Conservation (phyloP, 1,140 invertebrate species). For the Bicyclus anynana region DNA sequence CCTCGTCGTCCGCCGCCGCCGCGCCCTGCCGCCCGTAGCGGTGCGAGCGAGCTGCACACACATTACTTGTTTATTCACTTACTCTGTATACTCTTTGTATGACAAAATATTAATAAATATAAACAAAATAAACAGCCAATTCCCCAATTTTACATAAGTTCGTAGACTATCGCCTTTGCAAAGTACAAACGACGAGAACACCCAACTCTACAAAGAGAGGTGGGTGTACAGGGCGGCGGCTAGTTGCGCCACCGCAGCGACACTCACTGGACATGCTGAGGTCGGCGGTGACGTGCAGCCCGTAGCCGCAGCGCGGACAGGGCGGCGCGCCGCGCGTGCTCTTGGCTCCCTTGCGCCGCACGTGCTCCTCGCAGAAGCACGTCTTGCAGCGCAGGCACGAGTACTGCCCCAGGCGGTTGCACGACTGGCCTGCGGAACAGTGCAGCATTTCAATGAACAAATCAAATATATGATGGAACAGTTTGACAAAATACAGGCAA, state of each 20-base stretch:
- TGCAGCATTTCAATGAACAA: background rate
- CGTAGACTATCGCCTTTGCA: no score
- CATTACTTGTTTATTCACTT: background rate
- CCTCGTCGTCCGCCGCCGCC: slow-evolving; percentile 77
- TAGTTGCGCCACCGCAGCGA: background rate
- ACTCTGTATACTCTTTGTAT: no score
- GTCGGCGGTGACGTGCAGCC: slow-evolving; percentile 95
- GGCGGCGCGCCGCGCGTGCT: slow-evolving; percentile 84
- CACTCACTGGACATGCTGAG: slow-evolving; percentile 95
- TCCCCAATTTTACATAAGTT: no score
- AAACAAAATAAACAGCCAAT: no score
- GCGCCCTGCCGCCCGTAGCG: slow-evolving; percentile 90
- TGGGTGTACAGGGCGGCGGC: no score
- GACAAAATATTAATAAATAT: no score
- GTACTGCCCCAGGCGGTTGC: slow-evolving; percentile 95
- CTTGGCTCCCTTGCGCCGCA: slow-evolving; percentile 79
- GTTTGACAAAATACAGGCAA: no score
- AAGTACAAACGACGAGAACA: no score
- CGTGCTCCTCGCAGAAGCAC: slow-evolving; percentile 98
- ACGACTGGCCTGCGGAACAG: slow-evolving; percentile 86
- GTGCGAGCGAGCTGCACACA: slow-evolving; percentile 82
- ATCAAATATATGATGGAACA: no score
- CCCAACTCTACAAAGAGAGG: no score
- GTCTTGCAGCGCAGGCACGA: slow-evolving; percentile 96
- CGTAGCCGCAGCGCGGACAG: slow-evolving; percentile 96